Base-by-base conservation (phyloP, 2,113 vertebrate genomes). In the Serilophus lunatus region DNA sequence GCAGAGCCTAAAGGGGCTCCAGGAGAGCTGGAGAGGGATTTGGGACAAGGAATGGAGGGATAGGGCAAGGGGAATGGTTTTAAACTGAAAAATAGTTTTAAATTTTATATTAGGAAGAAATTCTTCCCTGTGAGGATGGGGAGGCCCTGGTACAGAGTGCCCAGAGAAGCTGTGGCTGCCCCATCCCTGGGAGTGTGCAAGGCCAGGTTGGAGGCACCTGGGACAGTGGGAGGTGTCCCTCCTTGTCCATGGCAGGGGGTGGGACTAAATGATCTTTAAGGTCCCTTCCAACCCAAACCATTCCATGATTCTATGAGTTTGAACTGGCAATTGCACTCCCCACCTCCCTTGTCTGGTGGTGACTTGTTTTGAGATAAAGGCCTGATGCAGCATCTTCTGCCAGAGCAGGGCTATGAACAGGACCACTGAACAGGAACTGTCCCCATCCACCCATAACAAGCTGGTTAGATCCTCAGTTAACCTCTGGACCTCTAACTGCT, bases 251-350 rank as follows among this genome's bases (percentile, higher is more conserved):
- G 36, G 68, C 42, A 18, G 22, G 18, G 13, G 31, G 26, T 47
- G 47, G 50, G 17, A 0, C 28, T 7, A 8, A 31, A 1, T 24
- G 31, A 0, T 0, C 0, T 57, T 50, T 28, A 5, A 33, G 3
- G 4, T 36, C 10, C 6, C 6, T 59, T 44, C 36, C 26, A 57
- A 15, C 18, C 6, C 17, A 50, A 50, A 64, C 3, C 12, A 28
- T 50, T 50, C 50, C 4, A 4, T 3, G 13, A 72, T 35, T 65
- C 42, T 28, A 15, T 0, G 3, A 31, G 47, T 82, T 93, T 60
- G 29, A 82, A 36, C 12, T 17, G 13, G 4, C 18, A 42, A 18
- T 44, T 29, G 11, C 45, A 76, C 72, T 75, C 50, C n/a, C 5
- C 23, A 28, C 2, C 29, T 95, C 35, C 42, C 13, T 76, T 75